Evolutionary conservation across 2,113 vertebrate genomes (phyloP).

Genomic region (Mesembrinibis cayennensis): DNA sequence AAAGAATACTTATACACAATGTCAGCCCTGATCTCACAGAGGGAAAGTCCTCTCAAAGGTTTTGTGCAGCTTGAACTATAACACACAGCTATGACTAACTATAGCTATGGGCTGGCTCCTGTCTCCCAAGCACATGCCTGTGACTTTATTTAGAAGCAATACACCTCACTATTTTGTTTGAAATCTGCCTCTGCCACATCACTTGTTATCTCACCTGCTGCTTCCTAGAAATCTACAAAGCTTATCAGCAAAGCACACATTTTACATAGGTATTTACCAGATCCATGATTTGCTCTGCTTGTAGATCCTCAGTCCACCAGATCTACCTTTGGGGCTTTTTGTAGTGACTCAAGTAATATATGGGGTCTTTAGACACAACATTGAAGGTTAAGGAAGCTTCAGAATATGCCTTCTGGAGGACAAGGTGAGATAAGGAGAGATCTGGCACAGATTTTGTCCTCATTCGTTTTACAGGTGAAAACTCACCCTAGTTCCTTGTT

Average conservation of each 20-base stretch:
- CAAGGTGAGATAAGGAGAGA: neutral
- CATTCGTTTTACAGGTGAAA: neutral
- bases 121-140: neutral
- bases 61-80: neutral
- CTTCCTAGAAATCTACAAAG: neutral
- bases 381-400: neutral
- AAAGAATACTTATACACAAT: neutral
- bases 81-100: neutral
- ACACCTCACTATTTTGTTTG: neutral
- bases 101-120: neutral
- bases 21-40: neutral
- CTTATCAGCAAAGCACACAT: neutral
- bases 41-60: neutral
- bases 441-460: neutral
- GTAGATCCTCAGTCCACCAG: neutral
- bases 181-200: neutral
- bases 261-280: neutral
- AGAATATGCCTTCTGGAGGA: neutral
- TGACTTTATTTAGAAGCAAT: neutral
- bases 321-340: neutral
- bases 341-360: neutral
- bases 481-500: neutral
- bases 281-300: neutral
- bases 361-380: neutral
- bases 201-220: neutral